These are phyloP conservation scores for Pomacea maculata DNA, from an alignment of 1,140 invertebrate species.

Conservation along the genomic window DNA sequence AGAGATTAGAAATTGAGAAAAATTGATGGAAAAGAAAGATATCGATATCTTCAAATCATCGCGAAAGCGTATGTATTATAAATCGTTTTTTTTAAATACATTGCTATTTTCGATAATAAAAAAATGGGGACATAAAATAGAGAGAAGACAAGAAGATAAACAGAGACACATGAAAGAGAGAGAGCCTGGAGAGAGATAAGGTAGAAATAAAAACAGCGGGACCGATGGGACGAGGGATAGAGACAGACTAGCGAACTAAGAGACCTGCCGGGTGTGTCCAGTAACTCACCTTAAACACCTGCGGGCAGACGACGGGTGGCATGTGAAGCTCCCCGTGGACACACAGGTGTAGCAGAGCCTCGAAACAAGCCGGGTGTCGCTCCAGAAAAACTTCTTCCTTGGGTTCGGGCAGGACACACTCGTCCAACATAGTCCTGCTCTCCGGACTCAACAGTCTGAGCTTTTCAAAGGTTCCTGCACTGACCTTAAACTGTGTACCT, in stretches of 20 bases:
- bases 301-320: conserved; percentile 39
- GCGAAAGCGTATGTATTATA: no score
- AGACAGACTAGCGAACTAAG: no score
- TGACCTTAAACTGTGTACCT: conserved; percentile 5
- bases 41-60: no score
- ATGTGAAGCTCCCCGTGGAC: conserved; percentile 47
- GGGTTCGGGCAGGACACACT: background rate
- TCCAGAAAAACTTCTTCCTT: conserved; percentile 26
- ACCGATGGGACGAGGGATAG: no score
- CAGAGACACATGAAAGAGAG: no score
- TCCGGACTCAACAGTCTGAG: background rate
- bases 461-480: background rate
- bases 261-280: no score
- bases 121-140: no score
- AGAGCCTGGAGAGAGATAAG: no score
- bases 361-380: conserved; percentile 34
- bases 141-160: no score
- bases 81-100: no score
- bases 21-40: background rate
- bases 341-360: conserved; percentile 42
- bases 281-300: conserved; percentile 28
- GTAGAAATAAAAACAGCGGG: no score
- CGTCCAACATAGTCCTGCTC: conserved; percentile 6
- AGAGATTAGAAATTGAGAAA: background rate
- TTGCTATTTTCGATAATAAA: no score